Base-by-base conservation (phyloP, 1,140 invertebrate species). In the Drosophila fuyamai region DNA sequence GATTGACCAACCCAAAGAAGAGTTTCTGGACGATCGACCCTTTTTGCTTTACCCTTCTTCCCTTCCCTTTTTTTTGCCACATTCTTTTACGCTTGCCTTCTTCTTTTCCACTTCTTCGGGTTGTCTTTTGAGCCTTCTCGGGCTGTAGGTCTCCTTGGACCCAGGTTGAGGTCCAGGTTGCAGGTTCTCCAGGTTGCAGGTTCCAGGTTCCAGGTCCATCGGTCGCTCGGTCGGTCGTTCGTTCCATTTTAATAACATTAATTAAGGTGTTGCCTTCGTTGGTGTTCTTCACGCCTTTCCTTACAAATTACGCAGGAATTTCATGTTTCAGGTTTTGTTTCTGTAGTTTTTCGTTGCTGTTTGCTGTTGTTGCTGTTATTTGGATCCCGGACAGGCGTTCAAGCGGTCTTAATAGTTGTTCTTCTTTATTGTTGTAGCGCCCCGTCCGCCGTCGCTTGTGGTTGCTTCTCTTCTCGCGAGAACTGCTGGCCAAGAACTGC, bases 221-320 rank as follows among this genome's bases (percentile, higher is more conserved):
- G 81, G 68, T 72, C 65, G 78, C 74, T 70, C 74, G 55, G 79
- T 83, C 76, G 83, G 76, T 82, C 79, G 83, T 91, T 85, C 83
- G 80, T 92, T 90, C 90, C 83, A 90, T 85, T 92, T 92, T 92
- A 91, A 92, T 92, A 92, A 92, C 90, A 92, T 92, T 92, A 92
- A 92, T 92, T 92, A 91, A 92, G 90, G 90, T 92, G 90, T 92
- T 92, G 88, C 90, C 91, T 92, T 92, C 91, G 91, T 92, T 92
- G 91, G 91, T 92, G 91, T 92, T 92, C 91, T 92, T 92, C 91
- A 92, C 91, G 91, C 91, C 91, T 92, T 83, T 91, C 90, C 90
- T 88, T 92, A 92, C 88, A 92, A 92, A 92, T 92, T 92, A 91
- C 91, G 85, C 76, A 91, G 88, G 90, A 92, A 92, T 92, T 92